Evolutionary conservation across 2,888 invertebrate species (phyloP).

Genomic region (Nomada lathburiana): DNA sequence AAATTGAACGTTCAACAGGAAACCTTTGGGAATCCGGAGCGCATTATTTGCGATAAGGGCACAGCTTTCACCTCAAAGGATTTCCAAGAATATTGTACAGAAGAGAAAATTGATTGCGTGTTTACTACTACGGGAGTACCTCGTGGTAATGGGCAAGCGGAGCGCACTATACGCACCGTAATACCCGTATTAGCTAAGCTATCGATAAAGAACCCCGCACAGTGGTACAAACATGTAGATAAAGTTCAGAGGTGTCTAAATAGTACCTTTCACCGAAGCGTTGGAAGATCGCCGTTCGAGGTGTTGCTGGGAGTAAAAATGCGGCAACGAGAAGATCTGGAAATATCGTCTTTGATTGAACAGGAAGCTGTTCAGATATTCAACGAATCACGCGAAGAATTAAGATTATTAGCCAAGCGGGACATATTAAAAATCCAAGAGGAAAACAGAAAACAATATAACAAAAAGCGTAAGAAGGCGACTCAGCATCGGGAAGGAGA

Average conservation of each 20-base stretch:
- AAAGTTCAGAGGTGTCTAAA: not conserved
- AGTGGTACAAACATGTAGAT: constrained; percentile 26
- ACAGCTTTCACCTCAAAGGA: constrained; percentile 5
- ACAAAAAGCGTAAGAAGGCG: constrained; percentile 61
- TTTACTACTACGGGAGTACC: constrained; percentile 4
- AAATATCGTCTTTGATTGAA: constrained; percentile 44
- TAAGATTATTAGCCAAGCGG: constrained; percentile 50
- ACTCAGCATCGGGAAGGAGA: constrained; percentile 59
- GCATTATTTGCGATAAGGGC: constrained; percentile 20
- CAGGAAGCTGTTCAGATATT: constrained; percentile 54
- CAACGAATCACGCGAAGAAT: constrained; percentile 45
- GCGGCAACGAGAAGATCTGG: constrained; percentile 41
- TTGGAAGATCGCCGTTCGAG: constrained; percentile 47
- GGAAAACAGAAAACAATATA: constrained; percentile 67
- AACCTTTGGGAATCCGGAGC: constrained; percentile 23
- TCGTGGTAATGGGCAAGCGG: constrained; percentile 16
- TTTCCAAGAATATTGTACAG: constrained; percentile 14
- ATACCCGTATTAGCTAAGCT: constrained; percentile 24
- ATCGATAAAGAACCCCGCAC: not conserved
- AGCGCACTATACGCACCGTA: constrained; percentile 11
- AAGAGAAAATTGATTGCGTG: constrained; percentile 2
- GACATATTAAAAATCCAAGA: constrained; percentile 64
- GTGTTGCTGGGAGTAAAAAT: constrained; percentile 55
- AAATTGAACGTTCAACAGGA: not conserved
- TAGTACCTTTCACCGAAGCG: constrained; percentile 48